Percentiles rank a stretch among this genome's conserved stretches.
phyloP scores from a whole-genome alignment of 2,888 invertebrate genomes.

The Ariolimax columbianus region DNA sequence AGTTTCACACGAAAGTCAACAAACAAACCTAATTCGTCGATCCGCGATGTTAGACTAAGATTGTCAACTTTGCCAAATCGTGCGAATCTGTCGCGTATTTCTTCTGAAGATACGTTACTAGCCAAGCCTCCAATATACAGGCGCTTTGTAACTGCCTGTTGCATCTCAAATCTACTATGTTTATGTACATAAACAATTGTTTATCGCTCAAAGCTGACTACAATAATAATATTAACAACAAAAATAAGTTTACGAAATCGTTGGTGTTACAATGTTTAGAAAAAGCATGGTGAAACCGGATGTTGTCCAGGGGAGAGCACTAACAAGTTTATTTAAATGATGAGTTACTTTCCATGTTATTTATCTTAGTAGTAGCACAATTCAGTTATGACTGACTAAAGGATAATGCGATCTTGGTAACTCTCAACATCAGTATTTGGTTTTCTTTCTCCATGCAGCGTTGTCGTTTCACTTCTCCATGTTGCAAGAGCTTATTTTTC shows the following conservation, averaged over 20 bases:
- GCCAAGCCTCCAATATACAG: slow-evolving; percentile 68
- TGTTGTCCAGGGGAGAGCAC: background rate
- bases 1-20: no score
- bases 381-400: no score
- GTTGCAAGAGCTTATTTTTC: no score
- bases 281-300: background rate
- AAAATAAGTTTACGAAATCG: background rate
- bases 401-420: no score
- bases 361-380: no score
- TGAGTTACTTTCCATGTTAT: no score
- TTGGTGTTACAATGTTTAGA: background rate
- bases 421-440: no score
- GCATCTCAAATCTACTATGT: background rate
- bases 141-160: slow-evolving; percentile 53
- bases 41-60: slow-evolving; percentile 89
- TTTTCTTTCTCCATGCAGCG: no score
- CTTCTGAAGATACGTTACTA: slow-evolving; percentile 82
- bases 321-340: background rate
- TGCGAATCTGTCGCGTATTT: slow-evolving; percentile 83
- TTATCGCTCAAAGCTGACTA: background rate
- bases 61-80: slow-evolving; percentile 87
- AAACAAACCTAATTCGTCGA: slow-evolving; percentile 86
- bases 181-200: background rate
- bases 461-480: no score
- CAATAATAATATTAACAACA: background rate